Conservation (phyloP, 2,888 invertebrate genomes). For the Leptinotarsa peninsularis region DNA sequence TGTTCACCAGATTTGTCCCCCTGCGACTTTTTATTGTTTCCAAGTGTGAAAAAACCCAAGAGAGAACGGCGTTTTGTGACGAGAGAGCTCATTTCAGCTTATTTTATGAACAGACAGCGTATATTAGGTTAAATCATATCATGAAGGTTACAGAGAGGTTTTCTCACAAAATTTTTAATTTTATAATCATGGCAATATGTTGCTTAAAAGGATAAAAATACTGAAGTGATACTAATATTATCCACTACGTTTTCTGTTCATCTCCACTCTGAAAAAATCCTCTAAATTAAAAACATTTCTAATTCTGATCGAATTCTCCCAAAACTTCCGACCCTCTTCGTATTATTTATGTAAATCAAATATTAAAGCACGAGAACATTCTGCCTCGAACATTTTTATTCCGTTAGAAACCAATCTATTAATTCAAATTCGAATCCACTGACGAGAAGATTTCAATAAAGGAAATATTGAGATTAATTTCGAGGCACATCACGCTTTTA, state of each 20-base stretch:
- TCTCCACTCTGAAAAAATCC: not conserved
- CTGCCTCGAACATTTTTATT: slow-evolving; percentile 28
- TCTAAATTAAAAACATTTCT: not conserved
- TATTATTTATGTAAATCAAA: slow-evolving; percentile 39
- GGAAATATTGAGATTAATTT: slow-evolving; percentile 41
- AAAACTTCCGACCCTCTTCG: slow-evolving; percentile 3
- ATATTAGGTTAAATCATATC: too few species aligned
- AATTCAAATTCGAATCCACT: slow-evolving; percentile 32
- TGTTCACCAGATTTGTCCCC: too few species aligned
- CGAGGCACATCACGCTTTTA: slow-evolving; percentile 34
- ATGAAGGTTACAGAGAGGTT: too few species aligned
- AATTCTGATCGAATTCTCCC: not conserved
- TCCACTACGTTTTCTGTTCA: not conserved
- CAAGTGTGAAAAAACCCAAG: too few species aligned
- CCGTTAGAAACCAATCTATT: slow-evolving; percentile 31
- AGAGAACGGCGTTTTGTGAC: too few species aligned
- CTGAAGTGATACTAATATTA: not conserved
- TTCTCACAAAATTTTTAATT: too few species aligned
- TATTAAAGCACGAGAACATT: slow-evolving; percentile 35
- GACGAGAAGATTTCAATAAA: slow-evolving; percentile 26
- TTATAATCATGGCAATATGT: too few species aligned
- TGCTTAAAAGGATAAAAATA: not conserved
- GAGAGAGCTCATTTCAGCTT: too few species aligned
- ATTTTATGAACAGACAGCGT: too few species aligned
- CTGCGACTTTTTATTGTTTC: too few species aligned